A percentile compares a stretch with the other conserved stretches of the same genome.
phyloP scores from a whole-genome alignment of 2,888 invertebrate species.

The Acanthosepion esculentum region DNA sequence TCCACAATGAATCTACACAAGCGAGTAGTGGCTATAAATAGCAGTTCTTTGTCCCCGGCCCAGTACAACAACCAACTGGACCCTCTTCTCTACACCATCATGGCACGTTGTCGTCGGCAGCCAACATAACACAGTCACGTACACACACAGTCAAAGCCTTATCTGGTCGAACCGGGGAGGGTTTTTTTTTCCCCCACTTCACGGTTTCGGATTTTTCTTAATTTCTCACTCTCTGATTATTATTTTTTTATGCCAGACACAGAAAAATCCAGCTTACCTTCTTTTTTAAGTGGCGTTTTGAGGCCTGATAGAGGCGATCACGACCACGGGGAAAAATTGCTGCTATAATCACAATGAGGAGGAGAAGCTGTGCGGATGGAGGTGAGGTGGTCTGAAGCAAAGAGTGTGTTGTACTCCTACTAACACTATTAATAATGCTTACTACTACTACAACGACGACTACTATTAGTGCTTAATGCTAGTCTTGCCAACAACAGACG shows the following conservation, averaged over 20 bases:
- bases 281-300: slow-evolving; percentile 42
- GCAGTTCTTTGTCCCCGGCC: slow-evolving; percentile 48
- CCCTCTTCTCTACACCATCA: slow-evolving; percentile 42
- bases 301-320: slow-evolving; percentile 44
- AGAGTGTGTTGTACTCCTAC: slow-evolving; percentile 25
- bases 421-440: slow-evolving; percentile 40
- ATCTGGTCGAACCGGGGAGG: slow-evolving; percentile 3
- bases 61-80: slow-evolving; percentile 43
- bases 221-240: neutral
- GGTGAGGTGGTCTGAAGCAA: slow-evolving; percentile 40
- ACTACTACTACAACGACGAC: slow-evolving; percentile 37
- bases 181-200: neutral
- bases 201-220: neutral
- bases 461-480: slow-evolving; percentile 41
- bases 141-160: slow-evolving; percentile 41
- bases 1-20: slow-evolving; percentile 34
- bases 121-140: slow-evolving; percentile 24
- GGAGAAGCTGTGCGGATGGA: slow-evolving; percentile 41
- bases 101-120: slow-evolving; percentile 36
- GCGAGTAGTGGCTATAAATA: slow-evolving; percentile 45
- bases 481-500: slow-evolving; percentile 40
- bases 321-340: slow-evolving; percentile 42
- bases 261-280: slow-evolving; percentile 47
- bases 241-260: slow-evolving; percentile 39
- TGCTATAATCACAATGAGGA: slow-evolving; percentile 47